Base-by-base conservation (phyloP, 2,113 vertebrate species). In the Colossoma macropomum region DNA sequence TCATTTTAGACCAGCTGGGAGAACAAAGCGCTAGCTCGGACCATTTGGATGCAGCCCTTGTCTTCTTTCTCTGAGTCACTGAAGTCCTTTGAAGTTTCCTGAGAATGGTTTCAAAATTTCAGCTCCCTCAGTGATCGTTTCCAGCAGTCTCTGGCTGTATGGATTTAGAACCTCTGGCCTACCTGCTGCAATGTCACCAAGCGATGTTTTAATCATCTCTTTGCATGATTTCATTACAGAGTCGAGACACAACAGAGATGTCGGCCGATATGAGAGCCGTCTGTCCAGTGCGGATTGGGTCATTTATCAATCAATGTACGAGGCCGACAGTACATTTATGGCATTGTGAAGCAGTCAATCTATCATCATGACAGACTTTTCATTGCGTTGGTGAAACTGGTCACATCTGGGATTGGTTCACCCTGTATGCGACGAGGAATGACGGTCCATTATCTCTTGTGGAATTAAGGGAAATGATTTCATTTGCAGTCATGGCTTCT, bases 241-340 rank as follows among this genome's bases (percentile, higher is more conserved):
- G 59, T 34, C 19, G 41, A 34, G 70, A 48, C 12, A 38, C 65
- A 62, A 72, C 56, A 77, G 66, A 81, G n/a, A 50, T 73, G 32
- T 48, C 59, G 16, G 65, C 8, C 30, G 41, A 66, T 50, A 79
- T 38, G 50, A 81, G 28, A 52, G 32, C 78, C 48, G 17, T 81
- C 54, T 9, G 65, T 25, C 27, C 70, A 21, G 34, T 34, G 28
- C 12, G 32, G n/a, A 80, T 54, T 21, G 56, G 41, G 54, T 84
- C 59, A 70, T 68, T 77, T 81, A 60, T 87, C 75, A 75, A 63
- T 87, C 79, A 82, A 19, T 48, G 59, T 48, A 73, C 60, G 8
- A 56, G 30, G 63, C 45, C 62, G 63, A 56, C 41, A 41, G 30
- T 71, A 6, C 30, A 38, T 77, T 65, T 25, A 52, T 79, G 56